phyloP scores from a whole-genome alignment of 1,140 invertebrate species.

The Antheraea pernyi region DNA sequence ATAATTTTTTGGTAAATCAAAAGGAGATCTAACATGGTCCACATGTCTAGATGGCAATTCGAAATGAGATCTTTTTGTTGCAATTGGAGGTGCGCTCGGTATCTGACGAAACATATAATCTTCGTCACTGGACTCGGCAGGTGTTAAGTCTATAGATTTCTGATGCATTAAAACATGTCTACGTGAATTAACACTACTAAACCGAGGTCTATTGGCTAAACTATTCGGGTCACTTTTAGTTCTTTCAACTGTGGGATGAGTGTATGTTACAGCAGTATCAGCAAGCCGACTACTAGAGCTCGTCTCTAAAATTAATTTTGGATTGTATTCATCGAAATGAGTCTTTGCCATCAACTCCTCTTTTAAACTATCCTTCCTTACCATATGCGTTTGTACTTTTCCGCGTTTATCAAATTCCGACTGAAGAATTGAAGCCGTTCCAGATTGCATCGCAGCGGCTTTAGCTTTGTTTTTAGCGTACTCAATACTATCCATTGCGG shows the following conservation, averaged over 20 bases:
- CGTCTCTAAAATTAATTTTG: slow-evolving; percentile 76
- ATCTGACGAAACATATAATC: slow-evolving; percentile 87
- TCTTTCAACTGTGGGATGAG: slow-evolving; percentile 87
- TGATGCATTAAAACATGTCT: slow-evolving; percentile 90
- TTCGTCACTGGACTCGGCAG: slow-evolving; percentile 89
- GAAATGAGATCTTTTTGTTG: slow-evolving; percentile 83
- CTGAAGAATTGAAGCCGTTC: slow-evolving; percentile 65
- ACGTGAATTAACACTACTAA: slow-evolving; percentile 84
- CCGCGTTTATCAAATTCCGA: slow-evolving; percentile 82
- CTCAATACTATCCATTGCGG: slow-evolving; percentile 80
- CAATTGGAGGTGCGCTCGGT: slow-evolving; percentile 84
- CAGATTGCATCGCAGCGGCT: slow-evolving; percentile 52
- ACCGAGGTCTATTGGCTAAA: slow-evolving; percentile 83
- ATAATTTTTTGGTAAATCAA: slow-evolving; percentile 81
- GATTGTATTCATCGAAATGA: slow-evolving; percentile 83
- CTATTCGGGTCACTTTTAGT: slow-evolving; percentile 92
- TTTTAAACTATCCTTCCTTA: slow-evolving; percentile 80
- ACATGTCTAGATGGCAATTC: slow-evolving; percentile 79
- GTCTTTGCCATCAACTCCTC: slow-evolving; percentile 83
- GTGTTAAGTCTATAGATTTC: slow-evolving; percentile 91
- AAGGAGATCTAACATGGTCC: slow-evolving; percentile 75
- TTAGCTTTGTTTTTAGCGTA: slow-evolving; percentile 77
- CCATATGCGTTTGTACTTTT: slow-evolving; percentile 76
- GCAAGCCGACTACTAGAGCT: slow-evolving; percentile 75
- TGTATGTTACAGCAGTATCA: slow-evolving; percentile 73